phyloP scores from a whole-genome alignment of 2,113 vertebrate species.

The Marcusenius ussheri region DNA sequence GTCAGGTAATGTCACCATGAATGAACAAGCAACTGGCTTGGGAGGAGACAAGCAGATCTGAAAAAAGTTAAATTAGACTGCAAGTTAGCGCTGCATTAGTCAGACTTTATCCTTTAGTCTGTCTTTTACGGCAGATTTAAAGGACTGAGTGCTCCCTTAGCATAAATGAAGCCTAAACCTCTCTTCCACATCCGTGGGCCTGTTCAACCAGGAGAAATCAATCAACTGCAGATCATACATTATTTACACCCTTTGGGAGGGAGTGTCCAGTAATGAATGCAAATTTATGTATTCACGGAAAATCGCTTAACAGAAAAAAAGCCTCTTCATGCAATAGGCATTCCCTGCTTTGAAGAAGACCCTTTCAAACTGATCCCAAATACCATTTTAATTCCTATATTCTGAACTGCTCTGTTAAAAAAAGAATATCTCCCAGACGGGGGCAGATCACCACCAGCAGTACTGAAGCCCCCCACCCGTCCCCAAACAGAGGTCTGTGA shows the following conservation, averaged over 20 bases:
- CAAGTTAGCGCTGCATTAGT: not conserved
- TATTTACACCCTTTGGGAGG: not conserved
- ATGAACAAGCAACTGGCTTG: not conserved
- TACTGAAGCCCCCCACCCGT: not conserved
- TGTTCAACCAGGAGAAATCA: not conserved
- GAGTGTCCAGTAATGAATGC: not conserved
- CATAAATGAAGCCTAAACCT: not conserved
- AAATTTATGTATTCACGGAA: not conserved
- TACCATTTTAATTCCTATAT: not conserved
- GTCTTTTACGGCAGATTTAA: not conserved
- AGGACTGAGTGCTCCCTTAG: not conserved
- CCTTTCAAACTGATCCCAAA: not conserved
- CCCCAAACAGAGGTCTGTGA: not conserved
- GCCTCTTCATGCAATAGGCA: not conserved
- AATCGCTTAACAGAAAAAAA: not conserved
- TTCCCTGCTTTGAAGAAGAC: not conserved
- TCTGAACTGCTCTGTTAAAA: not conserved
- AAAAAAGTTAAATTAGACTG: not conserved
- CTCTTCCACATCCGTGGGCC: not conserved
- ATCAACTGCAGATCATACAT: not conserved
- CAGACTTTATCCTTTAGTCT: not conserved
- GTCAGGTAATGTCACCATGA: not conserved
- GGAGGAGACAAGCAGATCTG: not conserved
- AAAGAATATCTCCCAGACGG: not conserved
- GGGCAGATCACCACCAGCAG: not conserved